Percentiles rank a stretch among this genome's conserved stretches.
Conservation (phyloP, 2,888 invertebrate species). For the Endomychus coccineus region DNA sequence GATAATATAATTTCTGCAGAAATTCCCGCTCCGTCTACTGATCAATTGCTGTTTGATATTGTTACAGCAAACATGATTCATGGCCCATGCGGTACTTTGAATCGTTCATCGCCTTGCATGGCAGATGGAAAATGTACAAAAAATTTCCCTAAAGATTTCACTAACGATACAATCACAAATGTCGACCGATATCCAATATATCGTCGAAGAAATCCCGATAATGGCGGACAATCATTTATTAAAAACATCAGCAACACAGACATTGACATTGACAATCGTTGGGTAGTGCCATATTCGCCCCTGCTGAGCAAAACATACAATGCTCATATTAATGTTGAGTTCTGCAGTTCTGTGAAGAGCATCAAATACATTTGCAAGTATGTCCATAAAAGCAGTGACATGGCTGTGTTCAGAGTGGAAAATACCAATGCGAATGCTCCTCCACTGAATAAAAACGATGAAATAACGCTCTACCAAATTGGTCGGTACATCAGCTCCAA, state of each 20-base stretch:
- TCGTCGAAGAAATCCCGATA: slow-evolving; percentile 8
- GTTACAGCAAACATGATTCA: slow-evolving; percentile 39
- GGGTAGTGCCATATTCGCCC: slow-evolving; percentile 27
- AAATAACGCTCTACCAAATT: slow-evolving; percentile 25
- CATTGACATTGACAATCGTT: slow-evolving; percentile 22
- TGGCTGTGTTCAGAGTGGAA: slow-evolving; percentile 17
- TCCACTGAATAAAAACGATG: too few species aligned
- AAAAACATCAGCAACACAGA: too few species aligned
- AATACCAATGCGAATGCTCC: too few species aligned
- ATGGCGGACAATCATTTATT: too few species aligned
- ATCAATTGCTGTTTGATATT: slow-evolving; percentile 28
- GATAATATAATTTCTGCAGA: slow-evolving; percentile 34
- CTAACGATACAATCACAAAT: slow-evolving; percentile 15
- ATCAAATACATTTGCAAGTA: slow-evolving; percentile 32
- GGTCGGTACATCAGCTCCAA: slow-evolving; percentile 27
- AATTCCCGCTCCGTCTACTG: slow-evolving; percentile 28
- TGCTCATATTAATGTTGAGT: slow-evolving; percentile 19
- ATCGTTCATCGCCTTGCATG: slow-evolving; percentile 38
- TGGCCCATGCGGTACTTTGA: slow-evolving; percentile 39
- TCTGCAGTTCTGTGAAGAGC: slow-evolving; percentile 26
- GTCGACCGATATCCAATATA: slow-evolving; percentile 16
- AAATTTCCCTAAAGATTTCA: slow-evolving; percentile 17
- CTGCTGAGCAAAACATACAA: slow-evolving; percentile 20
- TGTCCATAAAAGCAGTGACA: slow-evolving; percentile 28
- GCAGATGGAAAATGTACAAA: slow-evolving; percentile 34